Conservation (phyloP, 1,140 invertebrate genomes). For the Bombus impatiens region DNA sequence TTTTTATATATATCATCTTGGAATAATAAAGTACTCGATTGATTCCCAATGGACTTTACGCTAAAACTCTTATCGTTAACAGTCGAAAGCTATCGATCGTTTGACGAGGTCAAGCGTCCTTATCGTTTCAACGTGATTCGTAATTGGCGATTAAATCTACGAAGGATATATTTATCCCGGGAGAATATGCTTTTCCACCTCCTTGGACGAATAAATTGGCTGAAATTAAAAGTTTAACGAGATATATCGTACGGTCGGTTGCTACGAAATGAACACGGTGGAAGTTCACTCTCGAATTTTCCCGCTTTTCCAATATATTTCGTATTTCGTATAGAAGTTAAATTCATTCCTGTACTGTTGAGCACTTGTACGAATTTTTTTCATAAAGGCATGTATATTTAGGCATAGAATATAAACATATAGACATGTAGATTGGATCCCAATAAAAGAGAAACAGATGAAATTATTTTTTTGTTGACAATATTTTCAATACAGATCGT, state of each 20-base stretch:
- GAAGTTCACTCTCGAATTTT: neutral
- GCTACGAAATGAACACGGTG: neutral
- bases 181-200: constrained; percentile 41
- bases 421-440: too few species aligned
- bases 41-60: constrained; percentile 62
- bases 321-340: neutral
- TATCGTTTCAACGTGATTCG: constrained; percentile 42
- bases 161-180: constrained; percentile 42
- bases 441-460: too few species aligned
- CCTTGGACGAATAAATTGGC: constrained; percentile 49
- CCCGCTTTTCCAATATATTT: neutral
- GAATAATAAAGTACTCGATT: constrained; percentile 57
- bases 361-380: neutral
- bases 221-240: constrained; percentile 52
- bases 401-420: too few species aligned
- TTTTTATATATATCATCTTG: too few species aligned
- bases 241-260: constrained; percentile 3
- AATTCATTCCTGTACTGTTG: neutral
- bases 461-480: too few species aligned
- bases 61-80: constrained; percentile 49
- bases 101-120: constrained; percentile 46
- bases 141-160: constrained; percentile 69
- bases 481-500: too few species aligned
- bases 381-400: too few species aligned
- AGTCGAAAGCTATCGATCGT: constrained; percentile 54